A percentile compares a stretch with the other conserved stretches of the same genome.
Evolutionary conservation across 2,888 invertebrate species (phyloP).

Genomic region (Nomada goodeniana): DNA sequence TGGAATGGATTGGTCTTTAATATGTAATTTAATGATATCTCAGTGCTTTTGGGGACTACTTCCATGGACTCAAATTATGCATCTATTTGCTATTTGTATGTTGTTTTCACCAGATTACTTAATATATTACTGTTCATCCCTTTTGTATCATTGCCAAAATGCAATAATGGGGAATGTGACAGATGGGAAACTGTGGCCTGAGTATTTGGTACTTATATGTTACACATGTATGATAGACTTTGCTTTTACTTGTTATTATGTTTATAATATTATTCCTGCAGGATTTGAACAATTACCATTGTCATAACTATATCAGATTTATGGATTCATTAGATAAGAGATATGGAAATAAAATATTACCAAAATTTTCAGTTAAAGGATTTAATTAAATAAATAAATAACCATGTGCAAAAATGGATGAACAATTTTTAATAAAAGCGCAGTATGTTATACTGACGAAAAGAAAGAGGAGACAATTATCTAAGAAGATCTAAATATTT

Average conservation of each 20-base stretch:
- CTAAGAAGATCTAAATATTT: slow-evolving; percentile 16
- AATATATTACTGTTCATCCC: slow-evolving; percentile 80
- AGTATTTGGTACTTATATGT: slow-evolving; percentile 76
- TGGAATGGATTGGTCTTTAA: slow-evolving; percentile 81
- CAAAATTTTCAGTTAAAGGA: slow-evolving; percentile 74
- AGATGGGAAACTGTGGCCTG: slow-evolving; percentile 79
- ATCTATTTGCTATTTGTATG: slow-evolving; percentile 80
- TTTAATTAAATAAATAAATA: slow-evolving; percentile 55
- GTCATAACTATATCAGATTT: slow-evolving; percentile 77
- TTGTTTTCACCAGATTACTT: slow-evolving; percentile 81
- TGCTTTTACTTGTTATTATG: neutral
- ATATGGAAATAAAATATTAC: slow-evolving; percentile 80
- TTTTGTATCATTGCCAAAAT: slow-evolving; percentile 77
- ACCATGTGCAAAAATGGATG: no score
- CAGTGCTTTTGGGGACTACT: slow-evolving; percentile 82
- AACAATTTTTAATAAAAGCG: slow-evolving; percentile 4
- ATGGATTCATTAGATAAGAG: slow-evolving; percentile 81
- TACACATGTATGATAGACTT: neutral
- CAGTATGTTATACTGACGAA: no score
- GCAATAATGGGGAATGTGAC: slow-evolving; percentile 75
- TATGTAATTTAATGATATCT: slow-evolving; percentile 77
- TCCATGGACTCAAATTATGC: slow-evolving; percentile 80
- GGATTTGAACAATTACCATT: slow-evolving; percentile 77
- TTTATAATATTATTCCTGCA: slow-evolving; percentile 56
- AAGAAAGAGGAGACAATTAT: no score